These are phyloP conservation scores for Junonia oenone DNA, from an alignment of 2,888 invertebrate genomes.

Conservation along the genomic window DNA sequence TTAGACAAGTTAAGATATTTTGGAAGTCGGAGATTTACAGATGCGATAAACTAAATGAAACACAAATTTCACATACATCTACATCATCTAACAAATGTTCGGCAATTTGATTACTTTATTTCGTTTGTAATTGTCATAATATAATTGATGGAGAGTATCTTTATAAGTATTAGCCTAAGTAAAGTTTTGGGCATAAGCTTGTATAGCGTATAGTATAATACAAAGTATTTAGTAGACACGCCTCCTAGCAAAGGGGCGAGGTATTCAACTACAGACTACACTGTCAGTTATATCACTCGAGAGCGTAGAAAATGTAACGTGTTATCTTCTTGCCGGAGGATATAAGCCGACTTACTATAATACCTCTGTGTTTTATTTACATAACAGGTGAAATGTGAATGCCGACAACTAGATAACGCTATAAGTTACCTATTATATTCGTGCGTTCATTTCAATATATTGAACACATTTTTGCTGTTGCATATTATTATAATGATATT, in stretches of 20 bases:
- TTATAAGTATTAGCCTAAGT: too few relatives aligned
- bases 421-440: too few relatives aligned
- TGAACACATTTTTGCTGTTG: neutral
- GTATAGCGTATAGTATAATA: neutral
- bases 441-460: neutral
- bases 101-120: too few relatives aligned
- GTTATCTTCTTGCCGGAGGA: constrained; percentile 1
- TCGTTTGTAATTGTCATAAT: too few relatives aligned
- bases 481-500: too few relatives aligned
- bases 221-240: neutral
- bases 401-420: neutral
- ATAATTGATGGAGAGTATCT: too few relatives aligned
- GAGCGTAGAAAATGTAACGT: neutral
- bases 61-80: too few relatives aligned
- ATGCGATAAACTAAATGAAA: too few relatives aligned
- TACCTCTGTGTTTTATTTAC: neutral
- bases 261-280: neutral
- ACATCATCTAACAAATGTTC: too few relatives aligned
- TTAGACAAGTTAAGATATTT: too few relatives aligned
- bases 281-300: constrained; percentile 6
- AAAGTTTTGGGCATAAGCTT: neutral
- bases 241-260: neutral
- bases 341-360: neutral
- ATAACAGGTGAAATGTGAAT: neutral
- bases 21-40: too few relatives aligned